A percentile compares a stretch with the other conserved stretches of the same genome.
Conservation (phyloP, 2,888 invertebrate species). For the Fragum sueziense region DNA sequence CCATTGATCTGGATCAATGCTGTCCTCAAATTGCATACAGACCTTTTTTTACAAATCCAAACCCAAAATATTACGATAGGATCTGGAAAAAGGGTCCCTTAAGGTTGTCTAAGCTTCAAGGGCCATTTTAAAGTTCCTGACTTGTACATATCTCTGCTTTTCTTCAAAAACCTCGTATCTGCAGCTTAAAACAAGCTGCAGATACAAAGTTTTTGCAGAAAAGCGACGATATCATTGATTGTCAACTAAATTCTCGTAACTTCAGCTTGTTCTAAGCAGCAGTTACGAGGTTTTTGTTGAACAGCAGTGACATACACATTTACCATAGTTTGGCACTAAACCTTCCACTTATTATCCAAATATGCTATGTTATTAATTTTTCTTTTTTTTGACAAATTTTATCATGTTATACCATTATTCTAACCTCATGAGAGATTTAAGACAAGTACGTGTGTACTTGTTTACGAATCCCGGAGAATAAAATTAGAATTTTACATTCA, state of each 20-base stretch:
- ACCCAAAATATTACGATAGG: background rate
- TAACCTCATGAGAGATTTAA: slow-evolving; percentile 26
- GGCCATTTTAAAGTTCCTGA: background rate
- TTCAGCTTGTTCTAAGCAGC: too few species aligned
- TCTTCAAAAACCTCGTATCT: too few species aligned
- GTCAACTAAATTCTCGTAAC: too few species aligned
- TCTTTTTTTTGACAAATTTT: slow-evolving; percentile 28
- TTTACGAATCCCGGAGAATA: slow-evolving; percentile 49
- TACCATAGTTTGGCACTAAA: too few species aligned
- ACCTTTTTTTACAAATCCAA: background rate
- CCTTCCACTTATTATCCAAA: too few species aligned
- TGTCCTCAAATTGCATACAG: background rate
- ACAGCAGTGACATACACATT: too few species aligned
- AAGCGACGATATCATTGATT: too few species aligned
- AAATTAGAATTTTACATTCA: slow-evolving; percentile 60
- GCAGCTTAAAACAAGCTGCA: too few species aligned
- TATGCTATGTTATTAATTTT: background rate
- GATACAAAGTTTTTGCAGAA: too few species aligned
- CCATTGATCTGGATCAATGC: background rate
- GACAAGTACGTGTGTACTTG: slow-evolving; percentile 45
- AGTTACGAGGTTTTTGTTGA: too few species aligned
- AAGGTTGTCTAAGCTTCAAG: background rate
- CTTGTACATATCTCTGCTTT: too few species aligned
- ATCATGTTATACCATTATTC: slow-evolving; percentile 27
- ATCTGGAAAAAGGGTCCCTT: background rate